Conservation (phyloP, 2,797 vertebrate species). For the Serranus cabrilla region DNA sequence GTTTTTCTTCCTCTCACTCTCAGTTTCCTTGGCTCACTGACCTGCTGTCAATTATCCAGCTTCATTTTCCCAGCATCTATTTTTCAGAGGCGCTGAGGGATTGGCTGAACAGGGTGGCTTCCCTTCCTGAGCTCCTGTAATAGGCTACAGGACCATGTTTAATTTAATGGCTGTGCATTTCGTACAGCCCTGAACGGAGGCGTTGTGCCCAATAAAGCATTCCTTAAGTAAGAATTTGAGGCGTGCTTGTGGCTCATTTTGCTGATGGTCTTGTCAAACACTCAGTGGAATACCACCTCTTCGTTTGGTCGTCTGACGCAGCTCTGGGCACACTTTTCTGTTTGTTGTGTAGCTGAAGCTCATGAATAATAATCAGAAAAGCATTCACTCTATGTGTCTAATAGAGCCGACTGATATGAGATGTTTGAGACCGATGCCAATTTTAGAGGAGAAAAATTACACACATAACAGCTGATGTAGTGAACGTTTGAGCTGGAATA, state of each 20-base stretch:
- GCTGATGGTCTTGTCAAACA: slow-evolving; percentile 53
- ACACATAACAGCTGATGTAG: too few relatives aligned
- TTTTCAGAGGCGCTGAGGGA: slow-evolving; percentile 57
- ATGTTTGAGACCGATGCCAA: too few relatives aligned
- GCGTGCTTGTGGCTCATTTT: slow-evolving; percentile 45
- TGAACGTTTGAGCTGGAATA: too few relatives aligned
- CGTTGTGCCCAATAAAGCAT: slow-evolving; percentile 54
- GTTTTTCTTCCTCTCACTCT: slow-evolving; percentile 34
- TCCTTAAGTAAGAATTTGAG: slow-evolving; percentile 59
- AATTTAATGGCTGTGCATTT: slow-evolving; percentile 65
- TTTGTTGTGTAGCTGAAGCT: slow-evolving; percentile 7
- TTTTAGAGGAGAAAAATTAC: too few relatives aligned
- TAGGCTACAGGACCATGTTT: slow-evolving; percentile 56
- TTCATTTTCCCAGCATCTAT: slow-evolving; percentile 59
- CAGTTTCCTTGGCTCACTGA: slow-evolving; percentile 41
- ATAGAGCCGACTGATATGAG: background rate
- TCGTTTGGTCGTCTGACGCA: slow-evolving; percentile 38
- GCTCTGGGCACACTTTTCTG: slow-evolving; percentile 5
- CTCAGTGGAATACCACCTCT: slow-evolving; percentile 22
- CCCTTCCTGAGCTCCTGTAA: slow-evolving; percentile 35
- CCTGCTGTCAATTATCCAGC: slow-evolving; percentile 59
- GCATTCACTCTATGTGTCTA: background rate
- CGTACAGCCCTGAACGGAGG: slow-evolving; percentile 37
- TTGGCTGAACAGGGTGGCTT: slow-evolving; percentile 34
- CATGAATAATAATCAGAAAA: background rate